Evolutionary conservation across 2,888 invertebrate species (phyloP), one percentile per base, ranked within the genome.

Genomic region (Megalurothrips usitatus): DNA sequence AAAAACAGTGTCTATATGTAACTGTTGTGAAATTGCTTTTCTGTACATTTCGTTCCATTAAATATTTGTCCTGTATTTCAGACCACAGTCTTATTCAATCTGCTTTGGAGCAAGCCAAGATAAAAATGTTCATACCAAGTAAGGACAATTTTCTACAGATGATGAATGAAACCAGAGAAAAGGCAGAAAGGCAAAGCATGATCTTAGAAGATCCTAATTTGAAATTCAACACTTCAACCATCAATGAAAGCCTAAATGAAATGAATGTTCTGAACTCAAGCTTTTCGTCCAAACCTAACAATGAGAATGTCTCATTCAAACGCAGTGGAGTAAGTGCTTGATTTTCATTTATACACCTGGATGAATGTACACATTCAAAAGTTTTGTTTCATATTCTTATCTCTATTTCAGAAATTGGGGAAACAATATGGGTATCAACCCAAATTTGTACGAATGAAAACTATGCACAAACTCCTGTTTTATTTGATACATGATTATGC

Each of bases 381-480:
- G 11, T 17, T 19, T 1, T 23, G n/a, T 58, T 34, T 28, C 19
- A 68, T 19, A 68, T 43, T 28, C 63, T 80, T 8, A 43, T 17
- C 14, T 81, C 2, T 23, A 23, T 84, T 84, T 80, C 83, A 86
- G 86, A 84, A 84, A 83, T 84, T 86, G 10, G 89, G 88, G 9
- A 87, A 86, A 84, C 85, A 86, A 78, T 89, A 90, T 84, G 90
- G 90, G 11, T 89, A 88, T 83, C 87, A 89, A 81, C 91, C 93
- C 0, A 94, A 94, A 87, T 92, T 92, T 85, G 87, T 91, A 17
- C 89, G 93, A 79, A 90, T 93, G 87, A 89, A 91, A 82, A 87
- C 90, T 3, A 85, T 94, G 75, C 94, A 95, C 85, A 89, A 92
- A 84, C 90, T 92, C 83, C 85, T 95, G 19, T 93, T 90, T 86